Conservation (phyloP, 2,797 vertebrate species). For the Mareca strepera region DNA sequence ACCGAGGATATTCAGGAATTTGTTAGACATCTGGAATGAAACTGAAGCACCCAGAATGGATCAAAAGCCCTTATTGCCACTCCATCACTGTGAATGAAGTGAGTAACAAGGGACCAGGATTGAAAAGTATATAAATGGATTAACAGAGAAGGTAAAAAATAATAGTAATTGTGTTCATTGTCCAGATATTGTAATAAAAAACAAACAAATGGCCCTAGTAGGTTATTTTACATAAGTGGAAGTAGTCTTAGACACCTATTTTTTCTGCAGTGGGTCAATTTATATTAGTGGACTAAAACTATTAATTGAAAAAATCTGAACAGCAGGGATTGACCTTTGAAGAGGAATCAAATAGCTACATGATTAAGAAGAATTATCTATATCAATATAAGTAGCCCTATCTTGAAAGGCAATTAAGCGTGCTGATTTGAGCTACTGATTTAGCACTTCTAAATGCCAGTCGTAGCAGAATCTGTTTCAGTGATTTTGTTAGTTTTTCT, state of each 20-base stretch:
- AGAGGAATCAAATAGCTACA: neutral
- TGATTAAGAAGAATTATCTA: neutral
- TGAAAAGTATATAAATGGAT: neutral
- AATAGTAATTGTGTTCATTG: neutral
- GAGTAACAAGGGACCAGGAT: neutral
- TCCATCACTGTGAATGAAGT: neutral
- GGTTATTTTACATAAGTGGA: neutral
- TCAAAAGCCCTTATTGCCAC: neutral
- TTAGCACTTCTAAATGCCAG: neutral
- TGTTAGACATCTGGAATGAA: neutral
- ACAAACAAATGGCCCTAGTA: neutral
- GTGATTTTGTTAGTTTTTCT: neutral
- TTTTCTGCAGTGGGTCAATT: neutral
- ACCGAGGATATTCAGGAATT: neutral
- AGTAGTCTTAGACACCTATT: neutral
- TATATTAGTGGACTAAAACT: neutral
- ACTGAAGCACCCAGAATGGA: neutral
- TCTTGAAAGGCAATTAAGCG: neutral
- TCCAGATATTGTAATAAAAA: neutral
- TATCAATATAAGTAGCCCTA: neutral
- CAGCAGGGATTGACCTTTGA: neutral
- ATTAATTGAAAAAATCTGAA: neutral
- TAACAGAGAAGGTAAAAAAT: neutral
- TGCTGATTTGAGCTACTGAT: neutral
- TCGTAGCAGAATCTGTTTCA: neutral